A percentile compares a stretch with the other conserved stretches of the same genome.
Conservation (phyloP, 2,888 invertebrate genomes). For the Cacoxenus indagator region DNA sequence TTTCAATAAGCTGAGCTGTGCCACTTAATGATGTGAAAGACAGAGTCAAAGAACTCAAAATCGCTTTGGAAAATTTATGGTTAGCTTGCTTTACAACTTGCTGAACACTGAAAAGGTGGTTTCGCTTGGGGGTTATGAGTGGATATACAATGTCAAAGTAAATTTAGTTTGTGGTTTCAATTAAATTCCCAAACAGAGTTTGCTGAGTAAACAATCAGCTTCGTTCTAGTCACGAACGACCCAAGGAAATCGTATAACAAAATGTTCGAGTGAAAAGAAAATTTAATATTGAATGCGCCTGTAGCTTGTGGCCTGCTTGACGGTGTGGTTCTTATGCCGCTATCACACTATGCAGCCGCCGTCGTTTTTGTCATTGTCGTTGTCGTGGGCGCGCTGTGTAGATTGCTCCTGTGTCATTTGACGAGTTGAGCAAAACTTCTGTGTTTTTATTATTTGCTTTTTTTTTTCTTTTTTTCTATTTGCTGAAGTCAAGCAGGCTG, state of each 20-base stretch:
- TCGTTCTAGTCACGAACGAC: not conserved
- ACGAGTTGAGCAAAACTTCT: too few relatives aligned
- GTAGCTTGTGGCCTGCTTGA: conserved; percentile 27
- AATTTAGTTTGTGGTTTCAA: conserved; percentile 2
- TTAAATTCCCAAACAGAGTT: conserved; percentile 12
- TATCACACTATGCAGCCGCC: not conserved
- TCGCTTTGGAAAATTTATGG: not conserved
- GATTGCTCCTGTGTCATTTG: not conserved
- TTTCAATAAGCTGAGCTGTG: not conserved
- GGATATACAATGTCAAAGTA: not conserved
- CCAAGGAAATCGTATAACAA: conserved; percentile 43
- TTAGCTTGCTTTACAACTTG: not conserved
- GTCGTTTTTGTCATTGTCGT: not conserved
- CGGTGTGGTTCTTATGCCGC: not conserved
- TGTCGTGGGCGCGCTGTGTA: not conserved
- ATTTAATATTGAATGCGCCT: conserved; percentile 60
- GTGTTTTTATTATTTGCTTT: too few relatives aligned
- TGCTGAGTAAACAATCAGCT: conserved; percentile 7
- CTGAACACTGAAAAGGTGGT: not conserved
- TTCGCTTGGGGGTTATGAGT: not conserved
- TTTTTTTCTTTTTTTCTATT: not conserved
- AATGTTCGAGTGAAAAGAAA: conserved; percentile 50
- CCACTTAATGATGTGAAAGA: not conserved
- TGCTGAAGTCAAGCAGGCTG: not conserved
- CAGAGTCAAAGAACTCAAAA: not conserved